Base-by-base conservation (phyloP, 1,140 invertebrate genomes). In the Venustaconcha ellipsiformis region DNA sequence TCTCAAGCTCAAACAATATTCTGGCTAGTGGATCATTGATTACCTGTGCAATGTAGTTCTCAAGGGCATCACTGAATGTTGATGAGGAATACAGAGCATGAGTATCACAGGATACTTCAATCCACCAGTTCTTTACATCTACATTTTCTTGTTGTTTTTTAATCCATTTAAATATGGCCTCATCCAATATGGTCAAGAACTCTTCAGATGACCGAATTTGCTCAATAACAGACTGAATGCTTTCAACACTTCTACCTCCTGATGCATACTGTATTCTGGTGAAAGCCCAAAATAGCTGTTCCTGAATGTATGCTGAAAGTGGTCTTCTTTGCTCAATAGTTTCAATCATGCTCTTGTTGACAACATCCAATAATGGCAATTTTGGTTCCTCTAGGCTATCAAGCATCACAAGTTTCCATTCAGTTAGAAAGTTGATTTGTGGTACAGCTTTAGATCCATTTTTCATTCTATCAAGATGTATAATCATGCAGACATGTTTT, bases 211-310 rank as follows among this genome's bases (percentile, higher is more conserved):
- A 15, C 55, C 65, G 26, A 2, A 82, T 30, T 23, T 76, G 67
- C 6, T 73, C n/a, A 15, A 84, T 64, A 0, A 80, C 14, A 17
- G 74, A 20, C 63, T 57, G 73, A 14, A 83, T 72, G 60, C 66
- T 78, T n/a, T 71, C 65, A 6, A 79, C 23, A 74, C 73, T 23
- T 20, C 78, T 70, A 18, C 74, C 74, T 55, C 56, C 26, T 37
- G 20, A n/a, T 14, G 71, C 59, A 65, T 81, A 84, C 62, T 78
- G 65, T 23, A 84, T 83, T n/a, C 78, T 67, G 5, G 83, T 78
- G 30, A 83, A 83, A 62, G 80, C 76, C 83, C 83, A 84, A 48
- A 84, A 81, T 11, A 84, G 55, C 14, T 81, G 60, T 3, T 81
- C 68, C 30, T 63, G 57, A 12, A 82, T 70, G 13, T 66, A 57